Evolutionary conservation across 2,888 invertebrate genomes (phyloP), one percentile per base, ranked within the genome.

Genomic region (Heterodera filipjevi): DNA sequence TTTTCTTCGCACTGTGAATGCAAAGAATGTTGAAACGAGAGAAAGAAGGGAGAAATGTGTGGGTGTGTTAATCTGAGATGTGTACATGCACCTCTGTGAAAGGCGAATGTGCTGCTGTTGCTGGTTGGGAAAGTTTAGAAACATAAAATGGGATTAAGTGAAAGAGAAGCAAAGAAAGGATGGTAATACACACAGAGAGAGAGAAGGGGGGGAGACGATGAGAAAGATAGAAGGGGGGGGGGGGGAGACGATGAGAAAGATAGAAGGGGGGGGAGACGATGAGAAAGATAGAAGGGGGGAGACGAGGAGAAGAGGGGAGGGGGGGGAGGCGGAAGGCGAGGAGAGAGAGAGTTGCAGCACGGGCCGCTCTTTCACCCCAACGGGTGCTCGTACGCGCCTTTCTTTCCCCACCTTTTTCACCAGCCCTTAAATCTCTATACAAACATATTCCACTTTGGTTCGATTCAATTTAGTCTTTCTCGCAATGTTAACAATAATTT

Each of bases 391-490:
- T 66, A n/a, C 68, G 16, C 68, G 68, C 19, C 33, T 68, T 22
- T 16, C 53, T 19, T 66, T 68, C n/a, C 68, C 68, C 68, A 68
- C 35, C 68, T 32, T 59, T 59, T 27, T 68, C 68, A 33, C 16
- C 68, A 68, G 1, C 35, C 19, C 35, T 22, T 27, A 68, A 27
- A 30, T 68, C 59, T 59, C 59, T 30, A 59, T 22, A n/a, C 59
- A 59, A 59, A 59, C 59, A 59, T 27, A 27, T 59, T 59, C 27
- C 59, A 59, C 49, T 59, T 68, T 33, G 68, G 12, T 14, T 68
- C 35, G 19, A 68, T 68, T 68, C 35, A 27, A 32, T 68, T 68
- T 35, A 68, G 33, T 22, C 35, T 68, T 68, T 68, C 68, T 68
- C 68, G 33, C 33, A 27, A 27, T 59, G 59, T 27, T 53, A 19